A percentile compares a stretch with the other conserved stretches of the same genome.
Conservation (phyloP, 2,113 vertebrate genomes). For the Pristiophorus japonicus region DNA sequence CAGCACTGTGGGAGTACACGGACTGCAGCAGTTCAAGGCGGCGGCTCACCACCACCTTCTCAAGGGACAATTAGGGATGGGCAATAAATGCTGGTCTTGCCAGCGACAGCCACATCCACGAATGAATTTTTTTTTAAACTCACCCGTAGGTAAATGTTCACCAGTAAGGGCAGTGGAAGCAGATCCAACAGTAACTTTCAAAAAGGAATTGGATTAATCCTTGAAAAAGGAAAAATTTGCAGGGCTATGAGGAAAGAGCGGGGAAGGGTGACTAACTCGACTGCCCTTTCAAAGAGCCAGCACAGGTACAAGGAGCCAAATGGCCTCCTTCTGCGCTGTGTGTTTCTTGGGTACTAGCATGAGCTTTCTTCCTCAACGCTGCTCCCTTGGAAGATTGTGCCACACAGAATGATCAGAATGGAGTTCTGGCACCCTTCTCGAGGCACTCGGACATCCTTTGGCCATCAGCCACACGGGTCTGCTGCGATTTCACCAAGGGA, state of each 20-base stretch:
- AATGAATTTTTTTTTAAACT: too few species aligned
- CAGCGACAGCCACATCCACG: too few species aligned
- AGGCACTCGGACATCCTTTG: neutral
- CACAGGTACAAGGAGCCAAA: neutral
- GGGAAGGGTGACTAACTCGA: neutral
- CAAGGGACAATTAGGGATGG: too few species aligned
- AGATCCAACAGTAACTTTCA: too few species aligned
- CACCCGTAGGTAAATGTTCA: neutral
- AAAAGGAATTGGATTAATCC: neutral
- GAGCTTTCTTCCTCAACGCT: neutral
- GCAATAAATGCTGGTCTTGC: too few species aligned
- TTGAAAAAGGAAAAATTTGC: neutral
- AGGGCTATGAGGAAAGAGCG: neutral
- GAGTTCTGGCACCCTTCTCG: neutral
- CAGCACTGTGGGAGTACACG: too few species aligned
- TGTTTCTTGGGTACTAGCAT: too few species aligned
- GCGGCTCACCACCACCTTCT: too few species aligned
- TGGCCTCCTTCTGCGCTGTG: neutral
- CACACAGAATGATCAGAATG: neutral
- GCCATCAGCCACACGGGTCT: neutral
- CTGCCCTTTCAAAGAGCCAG: neutral
- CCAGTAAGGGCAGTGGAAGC: neutral
- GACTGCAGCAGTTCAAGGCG: too few species aligned
- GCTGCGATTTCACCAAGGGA: neutral
- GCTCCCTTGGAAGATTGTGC: neutral